Evolutionary conservation across 2,113 vertebrate species (phyloP), one percentile per base, ranked within the genome.

Genomic region (Scomber japonicus): DNA sequence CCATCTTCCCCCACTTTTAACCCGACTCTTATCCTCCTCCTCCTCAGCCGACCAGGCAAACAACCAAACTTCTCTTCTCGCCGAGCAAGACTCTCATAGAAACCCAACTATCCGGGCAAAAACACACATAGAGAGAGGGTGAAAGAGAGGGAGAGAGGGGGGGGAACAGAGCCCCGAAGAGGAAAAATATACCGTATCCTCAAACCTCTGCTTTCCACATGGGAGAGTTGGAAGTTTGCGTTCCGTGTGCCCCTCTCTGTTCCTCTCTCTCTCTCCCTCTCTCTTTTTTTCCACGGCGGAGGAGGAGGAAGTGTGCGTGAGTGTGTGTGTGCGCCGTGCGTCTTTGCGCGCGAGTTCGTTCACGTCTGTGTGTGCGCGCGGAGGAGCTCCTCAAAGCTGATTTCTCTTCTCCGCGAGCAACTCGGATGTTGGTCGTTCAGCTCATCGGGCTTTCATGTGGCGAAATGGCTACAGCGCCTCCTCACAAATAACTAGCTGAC

Each of bases 401-500:
- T 78, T 81, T 84, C 80, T 81, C 79, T 86, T 85, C 89, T 80
- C 84, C 86, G 21, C 77, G 82, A 88, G 78, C 91, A 72, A 85
- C 91, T 92, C 88, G 87, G 92, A 89, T 91, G 89, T 90, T 75
- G 91, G 75, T 80, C 77, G 87, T 75, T 91, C 91, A 82, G 89
- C 89, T 84, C 83, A 79, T 92, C 91, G 86, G 88, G 78, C 88
- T 91, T 91, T 92, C 91, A 91, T 94, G 94, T 91, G 93, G 92
- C 78, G 93, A 93, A 95, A 93, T 91, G 92, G 93, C 93, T 92
- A 83, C 92, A 94, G 94, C 94, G 95, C 94, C 95, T 95, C 95
- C 94, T 91, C 93, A 91, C 92, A 95, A 93, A 95, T 91, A 94
- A 95, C 92, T 90, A 85, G 92, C 93, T 80, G 89, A 93, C 91